phyloP scores from a whole-genome alignment of 2,113 vertebrate species.

The Eudyptes chrysolophus region DNA sequence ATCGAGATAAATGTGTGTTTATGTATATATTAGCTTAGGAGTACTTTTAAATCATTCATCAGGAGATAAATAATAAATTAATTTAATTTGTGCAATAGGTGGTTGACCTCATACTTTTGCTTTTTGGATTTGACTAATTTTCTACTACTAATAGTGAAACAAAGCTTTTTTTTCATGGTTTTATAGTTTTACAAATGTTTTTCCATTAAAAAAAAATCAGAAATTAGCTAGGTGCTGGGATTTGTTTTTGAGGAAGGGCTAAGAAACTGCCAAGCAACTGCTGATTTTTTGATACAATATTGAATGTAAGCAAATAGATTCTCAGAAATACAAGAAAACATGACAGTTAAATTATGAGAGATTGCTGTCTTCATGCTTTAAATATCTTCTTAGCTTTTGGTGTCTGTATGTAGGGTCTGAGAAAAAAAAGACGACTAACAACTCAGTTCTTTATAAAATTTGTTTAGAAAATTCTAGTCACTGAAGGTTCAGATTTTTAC shows the following conservation, averaged over 20 bases:
- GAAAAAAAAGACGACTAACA: neutral
- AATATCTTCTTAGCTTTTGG: neutral
- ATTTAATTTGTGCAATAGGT: neutral
- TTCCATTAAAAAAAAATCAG: neutral
- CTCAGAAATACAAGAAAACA: neutral
- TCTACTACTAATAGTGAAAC: neutral
- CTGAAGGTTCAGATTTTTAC: neutral
- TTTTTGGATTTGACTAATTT: neutral
- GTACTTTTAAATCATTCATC: neutral
- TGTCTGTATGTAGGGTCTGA: neutral
- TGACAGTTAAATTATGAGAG: neutral
- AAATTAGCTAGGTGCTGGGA: neutral
- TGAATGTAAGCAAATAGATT: neutral
- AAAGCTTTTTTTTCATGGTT: neutral
- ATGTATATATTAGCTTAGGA: neutral
- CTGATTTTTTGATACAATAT: neutral
- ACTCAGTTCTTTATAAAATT: neutral
- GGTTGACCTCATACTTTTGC: neutral
- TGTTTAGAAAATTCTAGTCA: neutral
- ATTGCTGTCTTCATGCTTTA: neutral
- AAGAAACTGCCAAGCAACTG: neutral
- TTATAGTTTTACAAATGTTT: neutral
- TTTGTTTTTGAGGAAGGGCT: neutral
- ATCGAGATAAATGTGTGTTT: neutral
- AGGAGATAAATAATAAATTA: neutral